Percentiles rank a stretch among this genome's conserved stretches.
Evolutionary conservation across 2,113 vertebrate species (phyloP).

Genomic region (Bagarius yarrelli): DNA sequence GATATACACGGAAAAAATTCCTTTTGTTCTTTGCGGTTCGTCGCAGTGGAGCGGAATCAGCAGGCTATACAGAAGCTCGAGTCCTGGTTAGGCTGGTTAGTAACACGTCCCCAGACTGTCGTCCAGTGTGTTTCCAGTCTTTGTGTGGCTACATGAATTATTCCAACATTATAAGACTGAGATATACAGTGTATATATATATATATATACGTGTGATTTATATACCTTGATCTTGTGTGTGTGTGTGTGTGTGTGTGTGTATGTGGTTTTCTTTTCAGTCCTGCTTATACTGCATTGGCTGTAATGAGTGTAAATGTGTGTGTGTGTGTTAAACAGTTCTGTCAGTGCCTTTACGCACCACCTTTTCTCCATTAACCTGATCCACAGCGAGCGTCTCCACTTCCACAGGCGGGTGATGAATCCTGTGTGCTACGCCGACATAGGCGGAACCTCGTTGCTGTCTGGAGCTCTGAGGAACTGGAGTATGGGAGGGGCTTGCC

Average conservation of each 20-base stretch:
- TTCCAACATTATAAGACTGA: background rate
- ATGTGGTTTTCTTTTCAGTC: slow-evolving; percentile 9
- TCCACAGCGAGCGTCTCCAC: slow-evolving; percentile 90
- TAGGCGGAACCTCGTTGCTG: slow-evolving; percentile 73
- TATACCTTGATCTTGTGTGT: slow-evolving; percentile 21
- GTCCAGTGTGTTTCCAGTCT: slow-evolving; percentile 10
- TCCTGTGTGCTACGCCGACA: slow-evolving; percentile 90
- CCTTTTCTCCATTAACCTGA: slow-evolving; percentile 85
- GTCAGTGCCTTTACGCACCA: slow-evolving; percentile 86
- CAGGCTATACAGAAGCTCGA: slow-evolving; percentile 61
- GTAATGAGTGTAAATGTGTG: slow-evolving; percentile 23
- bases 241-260: slow-evolving; percentile 28
- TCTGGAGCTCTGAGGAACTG: slow-evolving; percentile 63
- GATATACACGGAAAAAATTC: slow-evolving; percentile 48
- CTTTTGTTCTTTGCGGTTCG: slow-evolving; percentile 57
- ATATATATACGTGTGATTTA: slow-evolving; percentile 4
- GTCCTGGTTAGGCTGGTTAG: slow-evolving; percentile 45
- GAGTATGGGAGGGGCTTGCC: slow-evolving; percentile 70
- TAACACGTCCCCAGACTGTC: slow-evolving; percentile 3
- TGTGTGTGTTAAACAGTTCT: slow-evolving; percentile 82
- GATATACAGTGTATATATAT: too few species aligned
- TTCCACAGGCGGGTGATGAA: slow-evolving; percentile 75
- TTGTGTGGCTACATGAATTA: slow-evolving; percentile 32
- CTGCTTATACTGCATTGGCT: background rate
- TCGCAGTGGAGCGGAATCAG: slow-evolving; percentile 73